phyloP scores from a whole-genome alignment of 2,113 vertebrate species.

The Ochotona curzoniae region DNA sequence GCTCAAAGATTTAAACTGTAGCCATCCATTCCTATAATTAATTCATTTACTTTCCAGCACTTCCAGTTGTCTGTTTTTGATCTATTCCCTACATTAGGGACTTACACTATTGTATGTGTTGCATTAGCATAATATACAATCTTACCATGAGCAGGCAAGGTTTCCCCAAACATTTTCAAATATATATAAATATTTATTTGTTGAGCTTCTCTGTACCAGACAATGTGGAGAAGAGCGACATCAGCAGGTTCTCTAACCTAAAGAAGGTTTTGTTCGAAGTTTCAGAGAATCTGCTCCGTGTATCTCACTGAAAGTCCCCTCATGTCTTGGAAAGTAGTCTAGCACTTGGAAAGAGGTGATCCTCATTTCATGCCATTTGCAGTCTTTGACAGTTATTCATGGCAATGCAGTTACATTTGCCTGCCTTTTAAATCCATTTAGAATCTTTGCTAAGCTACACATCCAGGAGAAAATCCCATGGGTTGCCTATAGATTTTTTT shows the following conservation, averaged over 20 bases:
- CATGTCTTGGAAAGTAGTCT: background rate
- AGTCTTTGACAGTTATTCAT: constrained; percentile 58
- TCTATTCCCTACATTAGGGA: background rate
- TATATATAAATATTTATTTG: background rate
- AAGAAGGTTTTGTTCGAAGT: background rate
- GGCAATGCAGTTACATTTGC: constrained; percentile 39
- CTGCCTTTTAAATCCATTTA: constrained; percentile 58
- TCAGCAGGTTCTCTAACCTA: background rate
- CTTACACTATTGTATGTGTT: background rate
- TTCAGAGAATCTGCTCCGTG: background rate
- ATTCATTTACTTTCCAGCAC: background rate
- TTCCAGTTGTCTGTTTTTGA: constrained; percentile 18
- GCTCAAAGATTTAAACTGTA: constrained; percentile 6
- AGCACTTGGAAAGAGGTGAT: background rate
- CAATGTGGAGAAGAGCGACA: background rate
- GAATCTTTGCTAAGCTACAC: constrained; percentile 61
- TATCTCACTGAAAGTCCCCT: background rate
- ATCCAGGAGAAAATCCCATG: constrained; percentile 66
- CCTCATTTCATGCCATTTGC: constrained; percentile 21
- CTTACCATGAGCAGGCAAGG: no score
- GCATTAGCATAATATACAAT: background rate
- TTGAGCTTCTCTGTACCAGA: background rate
- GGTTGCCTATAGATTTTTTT: constrained; percentile 80
- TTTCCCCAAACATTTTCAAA: background rate
- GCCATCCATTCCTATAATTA: background rate